Evolutionary conservation across 1,140 invertebrate species (phyloP), one percentile per base, ranked within the genome.

Genomic region (Orchestia grillus): DNA sequence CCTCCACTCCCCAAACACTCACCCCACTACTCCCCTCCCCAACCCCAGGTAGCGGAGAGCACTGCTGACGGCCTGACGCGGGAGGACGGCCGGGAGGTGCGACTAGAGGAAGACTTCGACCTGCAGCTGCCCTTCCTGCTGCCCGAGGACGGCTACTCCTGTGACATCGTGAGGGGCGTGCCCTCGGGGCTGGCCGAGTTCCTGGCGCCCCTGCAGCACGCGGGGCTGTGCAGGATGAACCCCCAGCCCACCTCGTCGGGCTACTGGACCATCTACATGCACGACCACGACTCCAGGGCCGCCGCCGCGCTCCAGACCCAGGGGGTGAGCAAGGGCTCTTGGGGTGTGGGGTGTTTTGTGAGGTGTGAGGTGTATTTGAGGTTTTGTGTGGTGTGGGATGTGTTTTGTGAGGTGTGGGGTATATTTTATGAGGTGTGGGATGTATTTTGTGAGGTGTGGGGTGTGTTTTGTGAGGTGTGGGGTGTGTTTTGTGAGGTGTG

Each of bases 61-160:
- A 99, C 99, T 45, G 99, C 99, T 0, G 99, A 99, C 97, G 99
- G 99, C 97, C 97, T 99, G 95, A 98, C 98, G 0, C 98, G 98
- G 47, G 98, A 98, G 41, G 99, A 99, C 97, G 99, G 99, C 0
- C 98, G 99, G 40, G 98, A 99, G 97, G 98, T 99, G 53, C 97
- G 98, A 88, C 95, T 97, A 44, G 98, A 98, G 96, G 99, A 99
- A 97, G 99, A 99, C 97, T 98, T 98, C 28, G 98, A 99, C 97
- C 98, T 99, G 42, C 98, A 99, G 97, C 97, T 99, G 41, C 99
- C 99, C 8, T 98, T 99, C 96, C 97, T 99, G 11, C 98, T 99
- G 36, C 99, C 99, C 0, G 99, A 99, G 97, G 99, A 99, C 98
- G 99, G 99, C 36, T 99, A 99, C 97, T 99, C 99, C 97, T 99